These are phyloP conservation scores for Hippopotamus amphibius DNA, from an alignment of 2,113 vertebrate species.

Conservation along the genomic window DNA sequence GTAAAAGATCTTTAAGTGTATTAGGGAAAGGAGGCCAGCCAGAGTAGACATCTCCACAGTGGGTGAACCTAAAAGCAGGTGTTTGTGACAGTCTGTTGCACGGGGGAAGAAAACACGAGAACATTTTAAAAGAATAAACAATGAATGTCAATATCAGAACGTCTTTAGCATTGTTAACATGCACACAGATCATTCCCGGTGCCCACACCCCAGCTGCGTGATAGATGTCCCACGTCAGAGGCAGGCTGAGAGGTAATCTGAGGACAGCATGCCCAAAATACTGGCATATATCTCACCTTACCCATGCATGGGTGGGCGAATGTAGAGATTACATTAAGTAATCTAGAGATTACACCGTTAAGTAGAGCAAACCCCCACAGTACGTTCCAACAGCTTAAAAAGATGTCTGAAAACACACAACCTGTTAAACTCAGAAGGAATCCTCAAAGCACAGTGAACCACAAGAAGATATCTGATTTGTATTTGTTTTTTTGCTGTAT, in stretches of 20 bases:
- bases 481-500: not conserved
- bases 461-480: not conserved
- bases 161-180: not conserved
- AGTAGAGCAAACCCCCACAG: not conserved
- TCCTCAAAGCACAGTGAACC: not conserved
- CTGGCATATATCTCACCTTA: rapidly evolving
- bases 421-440: not conserved
- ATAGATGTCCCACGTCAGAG: not conserved
- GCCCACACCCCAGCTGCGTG: not conserved
- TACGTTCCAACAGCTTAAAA: not conserved
- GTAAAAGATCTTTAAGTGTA: slow-evolving; percentile 69
- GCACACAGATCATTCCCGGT: not conserved
- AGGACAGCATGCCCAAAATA: rapidly evolving
- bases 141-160: not conserved
- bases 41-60: not conserved
- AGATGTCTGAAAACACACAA: not conserved
- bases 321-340: not conserved
- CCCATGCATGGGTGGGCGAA: not conserved
- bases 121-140: not conserved
- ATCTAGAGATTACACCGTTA: not conserved
- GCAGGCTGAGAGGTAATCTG: rapidly evolving
- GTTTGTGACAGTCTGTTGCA: not conserved
- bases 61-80: not conserved
- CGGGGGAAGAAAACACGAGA: not conserved
- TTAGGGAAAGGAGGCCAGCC: not conserved